phyloP scores from a whole-genome alignment of 1,140 invertebrate species.

The Drosophila simulans region DNA sequence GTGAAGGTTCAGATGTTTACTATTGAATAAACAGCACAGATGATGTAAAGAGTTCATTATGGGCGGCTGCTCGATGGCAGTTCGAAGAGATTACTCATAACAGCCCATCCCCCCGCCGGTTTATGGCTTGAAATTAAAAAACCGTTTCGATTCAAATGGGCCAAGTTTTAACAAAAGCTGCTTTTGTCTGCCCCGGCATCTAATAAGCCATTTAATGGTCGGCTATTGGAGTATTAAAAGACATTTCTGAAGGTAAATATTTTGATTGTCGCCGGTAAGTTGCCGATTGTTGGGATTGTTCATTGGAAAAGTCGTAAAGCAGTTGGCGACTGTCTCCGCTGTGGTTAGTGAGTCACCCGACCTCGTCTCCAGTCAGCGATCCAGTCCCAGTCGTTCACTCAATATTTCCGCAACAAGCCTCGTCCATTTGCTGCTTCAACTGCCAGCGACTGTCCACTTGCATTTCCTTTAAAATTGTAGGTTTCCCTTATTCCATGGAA shows the following conservation, averaged over 20 bases:
- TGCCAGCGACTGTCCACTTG: slow-evolving; percentile 22
- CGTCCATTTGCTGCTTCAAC: neutral
- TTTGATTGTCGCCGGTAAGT: slow-evolving; percentile 45
- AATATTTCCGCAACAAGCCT: slow-evolving; percentile 7
- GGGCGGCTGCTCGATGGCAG: slow-evolving; percentile 22
- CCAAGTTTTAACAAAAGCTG: slow-evolving; percentile 49
- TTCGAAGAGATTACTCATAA: slow-evolving; percentile 38
- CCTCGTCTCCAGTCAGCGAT: neutral
- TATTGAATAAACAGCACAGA: slow-evolving; percentile 32
- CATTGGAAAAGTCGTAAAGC: slow-evolving; percentile 63
- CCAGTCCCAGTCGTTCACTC: neutral
- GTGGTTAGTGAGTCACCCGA: slow-evolving; percentile 56
- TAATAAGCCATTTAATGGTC: slow-evolving; percentile 73
- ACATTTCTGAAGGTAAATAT: slow-evolving; percentile 65
- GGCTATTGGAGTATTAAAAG: slow-evolving; percentile 22
- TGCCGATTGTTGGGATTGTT: slow-evolving; percentile 22
- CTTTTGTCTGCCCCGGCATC: slow-evolving; percentile 67
- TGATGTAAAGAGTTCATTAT: slow-evolving; percentile 63
- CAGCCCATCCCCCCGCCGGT: slow-evolving; percentile 47
- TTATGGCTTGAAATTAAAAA: slow-evolving; percentile 49
- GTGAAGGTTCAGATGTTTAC: slow-evolving; percentile 43
- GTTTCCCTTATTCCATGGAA: slow-evolving; percentile 19
- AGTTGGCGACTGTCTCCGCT: slow-evolving; percentile 50
- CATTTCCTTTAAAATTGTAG: slow-evolving; percentile 26
- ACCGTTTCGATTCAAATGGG: slow-evolving; percentile 46